Percentiles rank a stretch among this genome's conserved stretches.
Conservation (phyloP, 2,113 vertebrate species). For the Nothocercus nigrocapillus region DNA sequence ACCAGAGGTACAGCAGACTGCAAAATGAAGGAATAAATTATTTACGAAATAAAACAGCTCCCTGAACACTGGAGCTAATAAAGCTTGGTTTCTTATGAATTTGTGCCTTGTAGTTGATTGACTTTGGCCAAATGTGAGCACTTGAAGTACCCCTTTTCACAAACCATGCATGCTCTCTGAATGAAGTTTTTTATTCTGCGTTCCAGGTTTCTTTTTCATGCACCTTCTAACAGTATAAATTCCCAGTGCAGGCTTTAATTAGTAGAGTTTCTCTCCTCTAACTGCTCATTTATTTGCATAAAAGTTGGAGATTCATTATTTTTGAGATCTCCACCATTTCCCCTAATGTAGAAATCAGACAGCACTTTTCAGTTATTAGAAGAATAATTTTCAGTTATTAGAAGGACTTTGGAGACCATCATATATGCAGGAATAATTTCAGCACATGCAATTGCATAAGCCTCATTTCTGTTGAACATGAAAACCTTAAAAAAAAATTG, state of each 20-base stretch:
- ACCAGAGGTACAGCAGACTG: not conserved
- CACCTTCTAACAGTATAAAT: not conserved
- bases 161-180: not conserved
- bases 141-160: not conserved
- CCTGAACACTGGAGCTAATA: not conserved
- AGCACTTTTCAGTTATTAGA: not conserved
- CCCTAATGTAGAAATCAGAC: not conserved
- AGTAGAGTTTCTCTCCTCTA: not conserved
- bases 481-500: not conserved
- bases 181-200: not conserved
- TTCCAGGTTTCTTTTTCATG: not conserved
- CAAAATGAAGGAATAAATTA: not conserved
- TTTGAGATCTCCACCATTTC: not conserved
- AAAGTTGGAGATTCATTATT: not conserved
- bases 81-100: not conserved
- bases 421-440: not conserved
- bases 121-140: not conserved
- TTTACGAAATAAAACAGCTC: not conserved
- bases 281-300: not conserved
- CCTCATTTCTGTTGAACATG: not conserved
- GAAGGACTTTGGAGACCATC: not conserved
- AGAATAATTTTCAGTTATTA: not conserved
- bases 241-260: not conserved
- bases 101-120: not conserved
- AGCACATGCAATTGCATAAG: not conserved